Evolutionary conservation across 2,888 invertebrate species (phyloP).

Genomic region (Psococerastis gibbosa): DNA sequence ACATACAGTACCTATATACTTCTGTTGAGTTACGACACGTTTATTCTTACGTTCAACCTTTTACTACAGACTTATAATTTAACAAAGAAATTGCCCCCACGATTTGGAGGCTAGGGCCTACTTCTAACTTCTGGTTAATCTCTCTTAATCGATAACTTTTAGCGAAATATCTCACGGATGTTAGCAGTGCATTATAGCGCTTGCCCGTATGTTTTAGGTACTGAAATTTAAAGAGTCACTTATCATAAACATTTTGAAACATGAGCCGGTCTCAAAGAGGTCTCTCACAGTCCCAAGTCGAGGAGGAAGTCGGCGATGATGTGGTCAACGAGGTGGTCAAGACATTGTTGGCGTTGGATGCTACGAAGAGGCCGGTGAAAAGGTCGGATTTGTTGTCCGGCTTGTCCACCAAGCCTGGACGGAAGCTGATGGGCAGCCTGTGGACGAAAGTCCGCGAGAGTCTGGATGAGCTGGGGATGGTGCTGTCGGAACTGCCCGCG

Average conservation of each 20-base stretch:
- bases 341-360: neutral
- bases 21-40: too few relatives aligned
- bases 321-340: slow-evolving; percentile 1
- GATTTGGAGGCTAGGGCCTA: too few relatives aligned
- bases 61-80: too few relatives aligned
- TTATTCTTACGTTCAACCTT: too few relatives aligned
- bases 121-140: too few relatives aligned
- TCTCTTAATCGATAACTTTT: too few relatives aligned
- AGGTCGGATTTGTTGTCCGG: neutral
- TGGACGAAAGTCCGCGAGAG: neutral
- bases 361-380: slow-evolving; percentile 4
- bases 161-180: too few relatives aligned
- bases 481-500: neutral
- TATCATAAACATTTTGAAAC: neutral
- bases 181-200: too few relatives aligned
- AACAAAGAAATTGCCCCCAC: too few relatives aligned
- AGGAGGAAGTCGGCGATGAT: neutral
- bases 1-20: too few relatives aligned
- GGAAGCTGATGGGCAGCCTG: neutral
- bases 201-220: too few relatives aligned
- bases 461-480: slow-evolving; percentile 4
- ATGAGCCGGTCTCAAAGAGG: neutral
- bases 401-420: neutral
- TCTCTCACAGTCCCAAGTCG: neutral
- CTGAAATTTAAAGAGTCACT: too few relatives aligned